Evolutionary conservation across 2,888 invertebrate genomes (phyloP).

Genomic region (Meteorus cinctellus): DNA sequence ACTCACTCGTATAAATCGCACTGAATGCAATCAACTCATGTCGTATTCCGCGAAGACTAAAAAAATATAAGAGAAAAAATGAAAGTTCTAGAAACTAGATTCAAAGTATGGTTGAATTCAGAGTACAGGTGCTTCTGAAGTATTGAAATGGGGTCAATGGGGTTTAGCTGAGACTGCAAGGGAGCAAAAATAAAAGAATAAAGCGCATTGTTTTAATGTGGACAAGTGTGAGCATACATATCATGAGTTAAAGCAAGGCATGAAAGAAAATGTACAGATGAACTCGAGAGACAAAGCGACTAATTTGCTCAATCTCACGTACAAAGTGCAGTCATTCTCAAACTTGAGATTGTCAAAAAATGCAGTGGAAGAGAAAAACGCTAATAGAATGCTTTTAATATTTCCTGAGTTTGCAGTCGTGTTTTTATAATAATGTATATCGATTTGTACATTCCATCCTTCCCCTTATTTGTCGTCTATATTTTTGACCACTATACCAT

Average conservation of each 20-base stretch:
- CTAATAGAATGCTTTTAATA: no score
- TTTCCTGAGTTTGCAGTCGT: no score
- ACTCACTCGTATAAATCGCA: no score
- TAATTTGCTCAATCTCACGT: conserved; percentile 18
- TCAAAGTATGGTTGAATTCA: conserved; percentile 20
- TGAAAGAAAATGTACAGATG: not conserved
- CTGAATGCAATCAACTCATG: no score
- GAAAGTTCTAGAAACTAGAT: not conserved
- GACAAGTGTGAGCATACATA: not conserved
- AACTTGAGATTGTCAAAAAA: not conserved
- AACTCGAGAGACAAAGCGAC: conserved; percentile 9
- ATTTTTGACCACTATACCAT: not conserved
- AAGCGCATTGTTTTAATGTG: not conserved
- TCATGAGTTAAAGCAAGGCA: not conserved
- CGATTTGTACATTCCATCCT: no score
- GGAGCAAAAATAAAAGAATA: not conserved
- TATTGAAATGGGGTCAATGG: conserved; percentile 41
- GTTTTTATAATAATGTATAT: no score
- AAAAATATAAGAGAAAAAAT: no score
- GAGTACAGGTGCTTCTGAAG: conserved; percentile 16
- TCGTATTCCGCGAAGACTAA: not conserved
- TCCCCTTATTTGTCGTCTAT: not conserved
- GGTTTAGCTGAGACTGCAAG: conserved; percentile 13
- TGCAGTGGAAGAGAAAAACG: no score
- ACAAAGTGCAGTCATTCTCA: not conserved